phyloP scores from a whole-genome alignment of 2,888 invertebrate species.

The Lepidocyrtoides sp. region DNA sequence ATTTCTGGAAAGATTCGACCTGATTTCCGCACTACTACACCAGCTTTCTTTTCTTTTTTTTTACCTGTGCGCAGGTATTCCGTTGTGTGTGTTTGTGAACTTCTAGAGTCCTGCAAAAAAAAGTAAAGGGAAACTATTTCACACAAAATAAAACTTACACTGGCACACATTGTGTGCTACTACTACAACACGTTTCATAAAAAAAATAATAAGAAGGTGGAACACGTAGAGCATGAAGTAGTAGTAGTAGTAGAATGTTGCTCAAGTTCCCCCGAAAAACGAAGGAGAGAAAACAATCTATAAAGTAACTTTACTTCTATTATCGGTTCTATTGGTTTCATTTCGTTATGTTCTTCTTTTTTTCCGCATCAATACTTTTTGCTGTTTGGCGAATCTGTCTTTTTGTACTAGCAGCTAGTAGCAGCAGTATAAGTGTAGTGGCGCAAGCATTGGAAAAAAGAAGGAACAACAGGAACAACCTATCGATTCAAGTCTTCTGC shows the following conservation, averaged over 20 bases:
- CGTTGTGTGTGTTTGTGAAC: background rate
- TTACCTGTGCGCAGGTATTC: background rate
- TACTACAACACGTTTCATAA: background rate
- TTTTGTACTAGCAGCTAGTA: background rate
- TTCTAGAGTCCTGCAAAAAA: background rate
- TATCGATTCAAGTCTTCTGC: background rate
- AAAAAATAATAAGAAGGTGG: background rate
- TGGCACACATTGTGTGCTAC: background rate
- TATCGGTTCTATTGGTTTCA: conserved; percentile 52
- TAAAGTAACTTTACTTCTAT: conserved; percentile 43
- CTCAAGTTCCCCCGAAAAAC: conserved; percentile 32
- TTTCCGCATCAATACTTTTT: conserved; percentile 48
- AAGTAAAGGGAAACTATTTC: background rate
- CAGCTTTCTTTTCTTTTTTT: conserved; percentile 12
- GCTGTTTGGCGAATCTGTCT: conserved; percentile 20
- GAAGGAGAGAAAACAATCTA: conserved; percentile 5
- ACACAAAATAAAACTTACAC: conserved; percentile 21
- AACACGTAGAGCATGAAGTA: background rate
- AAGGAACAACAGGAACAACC: background rate
- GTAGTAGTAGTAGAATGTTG: background rate
- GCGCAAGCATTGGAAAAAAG: background rate
- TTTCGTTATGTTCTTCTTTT: conserved; percentile 33
- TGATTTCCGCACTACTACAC: conserved; percentile 31
- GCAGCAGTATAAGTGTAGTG: background rate
- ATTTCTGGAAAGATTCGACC: conserved; percentile 44